A percentile compares a stretch with the other conserved stretches of the same genome.
phyloP scores from a whole-genome alignment of 2,888 invertebrate species.

The Pollenia angustigena region DNA sequence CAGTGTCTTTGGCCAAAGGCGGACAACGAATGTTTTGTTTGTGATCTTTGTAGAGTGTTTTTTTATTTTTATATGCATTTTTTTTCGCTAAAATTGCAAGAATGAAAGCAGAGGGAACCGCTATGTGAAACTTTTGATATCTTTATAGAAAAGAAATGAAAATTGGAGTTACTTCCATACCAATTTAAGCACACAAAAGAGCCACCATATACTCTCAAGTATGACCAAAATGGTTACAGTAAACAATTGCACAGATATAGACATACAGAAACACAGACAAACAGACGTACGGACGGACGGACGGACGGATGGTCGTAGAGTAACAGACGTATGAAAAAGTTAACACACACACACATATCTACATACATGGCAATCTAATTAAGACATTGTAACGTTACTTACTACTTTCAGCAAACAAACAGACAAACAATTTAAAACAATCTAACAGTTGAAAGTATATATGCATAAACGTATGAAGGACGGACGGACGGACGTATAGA shows the following conservation, averaged over 20 bases:
- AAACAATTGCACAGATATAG: slow-evolving; percentile 62
- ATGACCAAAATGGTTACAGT: slow-evolving; percentile 47
- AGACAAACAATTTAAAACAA: slow-evolving; percentile 5
- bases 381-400: slow-evolving; percentile 63
- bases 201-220: slow-evolving; percentile 37
- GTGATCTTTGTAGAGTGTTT: slow-evolving; percentile 51
- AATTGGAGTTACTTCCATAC: slow-evolving; percentile 68
- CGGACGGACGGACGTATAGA: neutral
- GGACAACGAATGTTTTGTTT: slow-evolving; percentile 61
- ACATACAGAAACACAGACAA: slow-evolving; percentile 20
- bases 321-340: slow-evolving; percentile 5
- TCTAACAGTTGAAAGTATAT: neutral
- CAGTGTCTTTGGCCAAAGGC: slow-evolving; percentile 58
- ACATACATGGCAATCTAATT: slow-evolving; percentile 62
- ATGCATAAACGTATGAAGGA: neutral
- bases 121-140: slow-evolving; percentile 60
- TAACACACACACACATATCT: neutral
- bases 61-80: neutral
- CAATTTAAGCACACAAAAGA: slow-evolving; percentile 58
- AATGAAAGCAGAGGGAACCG: slow-evolving; percentile 40
- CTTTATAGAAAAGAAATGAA: slow-evolving; percentile 68
- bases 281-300: slow-evolving; percentile 10
- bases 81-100: slow-evolving; percentile 5
- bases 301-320: slow-evolving; percentile 8
- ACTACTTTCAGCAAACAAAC: slow-evolving; percentile 38